Evolutionary conservation across 2,888 invertebrate genomes (phyloP).

Genomic region (Coelopa pilipes): DNA sequence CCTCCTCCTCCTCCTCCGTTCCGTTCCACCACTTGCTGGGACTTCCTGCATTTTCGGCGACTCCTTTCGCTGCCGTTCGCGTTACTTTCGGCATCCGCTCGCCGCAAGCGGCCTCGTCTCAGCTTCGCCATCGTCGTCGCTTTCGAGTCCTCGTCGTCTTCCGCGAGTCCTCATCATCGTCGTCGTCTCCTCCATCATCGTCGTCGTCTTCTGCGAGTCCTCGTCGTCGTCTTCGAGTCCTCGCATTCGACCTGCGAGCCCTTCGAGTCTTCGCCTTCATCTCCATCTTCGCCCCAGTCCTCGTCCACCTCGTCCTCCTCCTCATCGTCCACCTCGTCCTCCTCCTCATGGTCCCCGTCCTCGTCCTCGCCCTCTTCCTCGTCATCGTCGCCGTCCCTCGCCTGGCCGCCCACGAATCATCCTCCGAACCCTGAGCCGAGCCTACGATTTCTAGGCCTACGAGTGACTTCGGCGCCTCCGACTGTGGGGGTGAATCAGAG

Average conservation of each 20-base stretch:
- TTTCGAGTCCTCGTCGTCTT: no score
- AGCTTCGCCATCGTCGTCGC: neutral
- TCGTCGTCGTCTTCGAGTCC: no score
- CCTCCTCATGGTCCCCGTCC: no score
- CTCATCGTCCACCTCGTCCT: slow-evolving; percentile 16
- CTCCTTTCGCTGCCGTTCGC: neutral
- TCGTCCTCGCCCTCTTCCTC: slow-evolving; percentile 6
- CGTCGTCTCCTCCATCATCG: neutral
- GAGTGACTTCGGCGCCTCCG: neutral
- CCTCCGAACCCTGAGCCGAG: slow-evolving; percentile 26
- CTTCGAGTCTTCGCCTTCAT: neutral
- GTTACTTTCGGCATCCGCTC: neutral
- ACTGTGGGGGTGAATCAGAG: neutral
- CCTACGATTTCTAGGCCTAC: slow-evolving; percentile 24
- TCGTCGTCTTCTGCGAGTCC: no score
- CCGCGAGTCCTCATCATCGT: no score
- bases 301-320: slow-evolving; percentile 10
- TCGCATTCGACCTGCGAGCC: neutral
- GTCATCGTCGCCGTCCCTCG: slow-evolving; percentile 18
- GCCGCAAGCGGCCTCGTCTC: no score
- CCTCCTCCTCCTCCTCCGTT: neutral
- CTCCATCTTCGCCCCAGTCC: slow-evolving; percentile 24
- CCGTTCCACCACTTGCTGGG: neutral
- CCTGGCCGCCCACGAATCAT: slow-evolving; percentile 9
- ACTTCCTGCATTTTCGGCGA: neutral